These are phyloP conservation scores for Sarcophaga rosellei DNA, from an alignment of 2,888 invertebrate genomes.

Conservation along the genomic window DNA sequence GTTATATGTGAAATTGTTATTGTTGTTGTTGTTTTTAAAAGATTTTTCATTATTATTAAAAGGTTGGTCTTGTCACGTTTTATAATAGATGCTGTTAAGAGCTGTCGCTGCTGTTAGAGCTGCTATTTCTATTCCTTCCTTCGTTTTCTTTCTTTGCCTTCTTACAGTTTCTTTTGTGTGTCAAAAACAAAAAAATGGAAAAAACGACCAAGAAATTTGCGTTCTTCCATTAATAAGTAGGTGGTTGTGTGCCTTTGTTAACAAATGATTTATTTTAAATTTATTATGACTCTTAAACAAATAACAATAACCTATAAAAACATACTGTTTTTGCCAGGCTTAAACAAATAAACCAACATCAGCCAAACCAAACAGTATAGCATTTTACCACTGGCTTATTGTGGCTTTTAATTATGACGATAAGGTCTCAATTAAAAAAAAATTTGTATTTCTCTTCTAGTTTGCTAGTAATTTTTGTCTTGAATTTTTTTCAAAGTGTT, in stretches of 20 bases:
- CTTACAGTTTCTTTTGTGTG: constrained; percentile 42
- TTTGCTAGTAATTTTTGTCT: constrained; percentile 9
- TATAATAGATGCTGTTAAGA: constrained; percentile 48
- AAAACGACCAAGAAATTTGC: constrained; percentile 40
- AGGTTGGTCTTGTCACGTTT: constrained; percentile 64
- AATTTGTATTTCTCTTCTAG: constrained; percentile 14
- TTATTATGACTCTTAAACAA: constrained; percentile 56
- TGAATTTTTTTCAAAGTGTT: constrained; percentile 17
- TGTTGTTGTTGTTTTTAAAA: not conserved
- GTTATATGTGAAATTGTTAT: not conserved
- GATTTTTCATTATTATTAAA: constrained; percentile 31
- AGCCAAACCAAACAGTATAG: not conserved
- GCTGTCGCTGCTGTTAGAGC: constrained; percentile 12
- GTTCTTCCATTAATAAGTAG: constrained; percentile 63
- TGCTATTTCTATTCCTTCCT: constrained; percentile 1
- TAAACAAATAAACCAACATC: constrained; percentile 18
- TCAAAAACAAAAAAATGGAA: constrained; percentile 11
- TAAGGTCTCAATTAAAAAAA: constrained; percentile 69
- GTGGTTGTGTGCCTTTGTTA: constrained; percentile 45
- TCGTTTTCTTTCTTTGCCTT: constrained; percentile 4
- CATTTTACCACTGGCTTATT: constrained; percentile 49
- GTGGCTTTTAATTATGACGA: constrained; percentile 70
- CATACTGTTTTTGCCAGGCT: constrained; percentile 15
- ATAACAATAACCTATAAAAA: constrained; percentile 31
- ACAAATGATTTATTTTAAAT: constrained; percentile 59